A percentile compares a stretch with the other conserved stretches of the same genome.
phyloP scores from a whole-genome alignment of 2,113 vertebrate species.

The Notothenia coriiceps region DNA sequence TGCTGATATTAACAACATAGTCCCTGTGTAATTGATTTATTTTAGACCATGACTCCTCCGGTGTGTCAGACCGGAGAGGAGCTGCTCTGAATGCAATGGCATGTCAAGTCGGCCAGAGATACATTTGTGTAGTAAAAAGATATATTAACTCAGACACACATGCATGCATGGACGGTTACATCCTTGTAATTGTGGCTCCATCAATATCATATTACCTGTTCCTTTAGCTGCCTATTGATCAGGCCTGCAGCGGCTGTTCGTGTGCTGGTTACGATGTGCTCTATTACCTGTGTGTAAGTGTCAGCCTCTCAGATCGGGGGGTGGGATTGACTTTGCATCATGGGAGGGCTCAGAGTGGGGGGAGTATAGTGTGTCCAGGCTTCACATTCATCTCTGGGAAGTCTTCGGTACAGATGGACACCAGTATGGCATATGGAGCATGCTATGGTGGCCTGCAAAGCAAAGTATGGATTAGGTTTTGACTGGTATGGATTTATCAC shows the following conservation, averaged over 20 bases:
- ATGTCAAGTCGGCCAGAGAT: constrained; percentile 62
- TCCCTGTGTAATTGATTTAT: constrained; percentile 74
- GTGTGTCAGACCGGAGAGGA: constrained; percentile 28
- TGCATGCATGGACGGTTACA: constrained; percentile 26
- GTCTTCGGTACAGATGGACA: constrained; percentile 54
- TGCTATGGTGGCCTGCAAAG: constrained; percentile 34
- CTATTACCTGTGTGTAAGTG: constrained; percentile 76
- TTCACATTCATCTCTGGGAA: constrained; percentile 77
- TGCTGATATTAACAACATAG: constrained; percentile 44
- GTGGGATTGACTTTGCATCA: constrained; percentile 27
- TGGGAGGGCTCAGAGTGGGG: constrained; percentile 2
- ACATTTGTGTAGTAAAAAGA: constrained; percentile 76
- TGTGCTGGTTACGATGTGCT: constrained; percentile 75
- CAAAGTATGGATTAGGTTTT: constrained; percentile 49
- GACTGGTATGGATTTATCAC: constrained; percentile 43
- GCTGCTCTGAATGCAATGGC: constrained; percentile 53
- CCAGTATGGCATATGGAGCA: constrained; percentile 30
- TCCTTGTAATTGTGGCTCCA: constrained; percentile 62
- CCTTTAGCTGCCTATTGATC: constrained; percentile 83
- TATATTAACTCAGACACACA: constrained; percentile 55
- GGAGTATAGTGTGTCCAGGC: constrained; percentile 62
- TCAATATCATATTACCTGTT: constrained; percentile 86
- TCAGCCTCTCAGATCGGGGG: constrained; percentile 47
- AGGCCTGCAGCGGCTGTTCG: constrained; percentile 58
- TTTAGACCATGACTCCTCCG: constrained; percentile 28